Base-by-base conservation (phyloP, 1,140 invertebrate genomes). In the Papilio aristodemus region DNA sequence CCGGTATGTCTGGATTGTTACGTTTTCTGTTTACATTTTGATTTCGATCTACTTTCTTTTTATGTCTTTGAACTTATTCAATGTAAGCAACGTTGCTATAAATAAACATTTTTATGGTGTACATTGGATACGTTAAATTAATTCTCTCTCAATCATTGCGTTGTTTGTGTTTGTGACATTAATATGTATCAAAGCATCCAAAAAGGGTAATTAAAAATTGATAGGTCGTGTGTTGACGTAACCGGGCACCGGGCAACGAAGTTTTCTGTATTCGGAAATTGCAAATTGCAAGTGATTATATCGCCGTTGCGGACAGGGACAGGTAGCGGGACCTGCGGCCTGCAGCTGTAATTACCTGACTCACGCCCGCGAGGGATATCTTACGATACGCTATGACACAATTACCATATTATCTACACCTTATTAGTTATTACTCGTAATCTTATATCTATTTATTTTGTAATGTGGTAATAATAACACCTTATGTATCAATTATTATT, bases 221-320 rank as follows among this genome's bases (percentile, higher is more conserved):
- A 71, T 75, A 64, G 73, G 50, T 71, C 69, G 68, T 72, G 62
- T 74, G 74, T 36, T 36, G 27, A 17, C 32, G 59, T 19, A 38
- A 62, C 14, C 14, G 36, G 46, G 46, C 11, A 25, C 19, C 4
- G 46, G 19, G 19, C 19, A 54, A 11, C 43, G 11, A 11, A 4
- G 43, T 2, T 50, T 1, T 32, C 74, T 76, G 71, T 73, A 72
- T 81, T 77, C 83, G 87, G 85, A 87, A 88, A 88, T 90, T 84
- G 80, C 80, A 80, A 79, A 80, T 80, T 76, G 70, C 70, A 71
- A 71, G 78, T 88, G 81, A 86, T 83, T 87, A 84, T 77, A 71
- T 79, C 73, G 58, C 58, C 36, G 36, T 9, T 5, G 32, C 36
- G 32, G 14, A 17, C 6, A 62, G 59, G 14, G 32, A 62, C 32